Evolutionary conservation across 2,797 vertebrate genomes (phyloP), one percentile per base, ranked within the genome.

Genomic region (Ibycter americanus): DNA sequence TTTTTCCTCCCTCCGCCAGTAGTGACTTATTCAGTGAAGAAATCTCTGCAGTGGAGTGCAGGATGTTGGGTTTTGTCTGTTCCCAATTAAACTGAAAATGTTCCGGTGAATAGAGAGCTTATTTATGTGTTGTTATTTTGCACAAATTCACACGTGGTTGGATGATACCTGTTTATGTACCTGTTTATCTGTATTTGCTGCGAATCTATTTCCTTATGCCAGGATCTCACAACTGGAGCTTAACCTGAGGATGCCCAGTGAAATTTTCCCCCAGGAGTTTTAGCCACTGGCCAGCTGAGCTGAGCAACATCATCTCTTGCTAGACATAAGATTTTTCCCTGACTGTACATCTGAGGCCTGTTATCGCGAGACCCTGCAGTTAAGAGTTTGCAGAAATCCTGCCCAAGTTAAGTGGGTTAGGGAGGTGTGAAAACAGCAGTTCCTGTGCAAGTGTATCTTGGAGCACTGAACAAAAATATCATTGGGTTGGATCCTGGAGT

Each of bases 381-480:
- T 11, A 38, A 34, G 66, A 46, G 21, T n/a, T 51, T 32, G 58
- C 38, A 65, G 51, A 52, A 54, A 44, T 59, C 38, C n/a, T 40
- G 52, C 51, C 65, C 58, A 59, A 58, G 52, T 52, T 26, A 34
- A 87, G 46, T 6, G 25, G 44, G 55, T 36, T 63, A 27, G 56
- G 23, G 56, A 62, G 17, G 16, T n/a, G 6, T 44, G 44, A 70
- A 51, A 63, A 46, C 21, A 12, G 42, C 1, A 4, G 42, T n/a
- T 51, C 25, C 36, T 36, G 27, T 56, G 36, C 20, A 25, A 34
- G n/a, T 7, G 1, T 32, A 23, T 56, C 36, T 29, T 0, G 0
- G 36, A 70, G 26, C 56, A 23, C 49, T 19, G 36, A n/a, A 51
- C 11, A 63, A 62, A 68, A 62, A 15, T 22, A 8, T 8, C 8